Evolutionary conservation across 2,797 vertebrate species (phyloP), one percentile per base, ranked within the genome.

Genomic region (Halcyon smyrnensis): DNA sequence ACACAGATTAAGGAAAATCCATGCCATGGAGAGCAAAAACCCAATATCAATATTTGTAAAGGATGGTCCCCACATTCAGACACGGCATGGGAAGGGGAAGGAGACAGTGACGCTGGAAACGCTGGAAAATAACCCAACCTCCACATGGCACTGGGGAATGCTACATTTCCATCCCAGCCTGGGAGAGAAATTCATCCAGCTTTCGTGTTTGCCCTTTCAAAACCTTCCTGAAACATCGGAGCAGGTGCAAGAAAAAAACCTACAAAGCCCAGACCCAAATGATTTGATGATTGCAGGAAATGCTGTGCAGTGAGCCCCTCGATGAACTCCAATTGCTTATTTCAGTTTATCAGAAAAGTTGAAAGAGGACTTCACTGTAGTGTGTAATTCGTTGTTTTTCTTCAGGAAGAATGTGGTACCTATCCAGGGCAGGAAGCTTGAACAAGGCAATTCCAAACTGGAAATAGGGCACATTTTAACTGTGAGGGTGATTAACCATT

Each of bases 371-470:
- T 93, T 93, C 74, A 83, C 34, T 3, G 1, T 59, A 64, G 71
- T 69, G 39, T 86, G 74, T 90, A 96, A 94, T 95, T 90, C 48
- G n/a, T 93, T 94, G 64, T 83, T 94, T 90, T 92, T 76, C 86
- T 90, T 76, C 28, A 57, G 67, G 89, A 95, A 67, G 77, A 93
- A 84, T 79, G 84, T 90, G 74, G 32, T 92, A 78, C 81, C 23
- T 94, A 57, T 41, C 69, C 36, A 43, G 50, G 86, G 48, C 93
- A 96, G 94, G 92, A 96, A 96, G 74, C 54, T 93, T 76, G 51
- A 84, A 79, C 17, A 69, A 90, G 84, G 75, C 90, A 95, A 87
- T 96, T 96, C 84, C 89, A 94, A 89, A 77, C 74, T 97, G 92
- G 93, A 96, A 97, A 96, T 95, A 94, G 86, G 57, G 87, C 64